A percentile compares a stretch with the other conserved stretches of the same genome.
These are phyloP conservation scores for Eubucco bourcierii DNA, from an alignment of 2,113 vertebrate species.

Conservation along the genomic window DNA sequence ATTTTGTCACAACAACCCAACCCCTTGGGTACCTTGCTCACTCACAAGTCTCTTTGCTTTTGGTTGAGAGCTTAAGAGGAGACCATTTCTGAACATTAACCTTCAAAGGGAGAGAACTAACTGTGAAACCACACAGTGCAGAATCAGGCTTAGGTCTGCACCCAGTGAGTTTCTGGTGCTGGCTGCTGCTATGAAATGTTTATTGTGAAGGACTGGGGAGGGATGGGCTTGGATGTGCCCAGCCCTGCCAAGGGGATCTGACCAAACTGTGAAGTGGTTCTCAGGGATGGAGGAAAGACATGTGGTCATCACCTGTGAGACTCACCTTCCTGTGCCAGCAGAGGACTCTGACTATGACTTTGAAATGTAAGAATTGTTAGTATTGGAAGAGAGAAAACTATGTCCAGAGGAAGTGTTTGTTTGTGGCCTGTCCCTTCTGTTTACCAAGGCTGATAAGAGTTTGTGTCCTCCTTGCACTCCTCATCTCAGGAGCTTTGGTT, in stretches of 20 bases:
- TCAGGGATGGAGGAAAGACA: neutral
- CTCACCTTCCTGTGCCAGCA: rapidly evolving
- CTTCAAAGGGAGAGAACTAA: neutral
- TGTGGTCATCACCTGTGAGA: neutral
- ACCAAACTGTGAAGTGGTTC: neutral
- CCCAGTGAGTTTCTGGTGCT: neutral
- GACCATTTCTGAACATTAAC: neutral
- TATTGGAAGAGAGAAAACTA: neutral
- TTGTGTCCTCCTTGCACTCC: neutral
- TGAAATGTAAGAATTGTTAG: neutral
- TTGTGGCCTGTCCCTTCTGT: neutral
- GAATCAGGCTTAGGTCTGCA: rapidly evolving
- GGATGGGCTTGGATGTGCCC: neutral
- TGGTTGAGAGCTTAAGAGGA: neutral
- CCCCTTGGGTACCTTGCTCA: neutral
- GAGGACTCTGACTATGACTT: rapidly evolving
- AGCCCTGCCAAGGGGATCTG: rapidly evolving
- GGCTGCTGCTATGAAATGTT: neutral
- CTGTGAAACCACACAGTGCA: rapidly evolving
- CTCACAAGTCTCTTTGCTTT: neutral
- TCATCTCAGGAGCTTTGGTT: neutral
- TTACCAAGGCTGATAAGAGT: neutral
- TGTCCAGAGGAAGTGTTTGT: neutral
- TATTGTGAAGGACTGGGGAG: neutral
- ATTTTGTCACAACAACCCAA: neutral